Evolutionary conservation across 2,797 vertebrate genomes (phyloP), one percentile per base, ranked within the genome.

Genomic region (Aratinga solstitialis): DNA sequence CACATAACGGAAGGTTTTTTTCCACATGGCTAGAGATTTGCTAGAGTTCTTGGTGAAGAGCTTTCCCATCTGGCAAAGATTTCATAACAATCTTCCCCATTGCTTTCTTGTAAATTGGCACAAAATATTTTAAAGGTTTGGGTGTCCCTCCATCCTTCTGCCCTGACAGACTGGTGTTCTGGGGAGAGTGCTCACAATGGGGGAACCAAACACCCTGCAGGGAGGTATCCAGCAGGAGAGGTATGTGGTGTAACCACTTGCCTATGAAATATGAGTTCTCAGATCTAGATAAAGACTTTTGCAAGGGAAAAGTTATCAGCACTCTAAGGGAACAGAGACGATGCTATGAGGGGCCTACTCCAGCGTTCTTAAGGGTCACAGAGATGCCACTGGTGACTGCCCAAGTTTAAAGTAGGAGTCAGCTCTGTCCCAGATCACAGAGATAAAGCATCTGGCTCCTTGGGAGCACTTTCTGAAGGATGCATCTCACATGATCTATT

Each of bases 61-160:
- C 34, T 91, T 94, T 93, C 34, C 58, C 50, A 79, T 61, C 42
- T 84, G 76, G 85, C 62, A 94, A 63, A 81, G 72, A 94, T 62
- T 89, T 85, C 23, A 9, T 53, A 66, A 61, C 9, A 45, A 20
- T 65, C 40, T 27, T 65, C 53, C 45, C 32, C 51, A 17, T 48
- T 65, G 30, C 65, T 86, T 81, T 93, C 48, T 81, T 88, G 24
- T 32, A 78, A 71, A 80, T 26, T 36, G 38, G 21, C 62, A 78
- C 26, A 68, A 89, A 91, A 74, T 20, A 3, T 59, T 90, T 80
- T 50, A 36, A 76, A 82, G 30, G 3, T 79, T 79, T 65, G 27
- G 7, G 34, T 90, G 13, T 62, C 54, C 9, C 38, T 81, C 42
- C 47, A 13, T 22, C 45, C 26, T 59, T 36, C 56, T 77, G 24